phyloP scores from a whole-genome alignment of 2,888 invertebrate genomes.

The Eupithecia subfuscata region DNA sequence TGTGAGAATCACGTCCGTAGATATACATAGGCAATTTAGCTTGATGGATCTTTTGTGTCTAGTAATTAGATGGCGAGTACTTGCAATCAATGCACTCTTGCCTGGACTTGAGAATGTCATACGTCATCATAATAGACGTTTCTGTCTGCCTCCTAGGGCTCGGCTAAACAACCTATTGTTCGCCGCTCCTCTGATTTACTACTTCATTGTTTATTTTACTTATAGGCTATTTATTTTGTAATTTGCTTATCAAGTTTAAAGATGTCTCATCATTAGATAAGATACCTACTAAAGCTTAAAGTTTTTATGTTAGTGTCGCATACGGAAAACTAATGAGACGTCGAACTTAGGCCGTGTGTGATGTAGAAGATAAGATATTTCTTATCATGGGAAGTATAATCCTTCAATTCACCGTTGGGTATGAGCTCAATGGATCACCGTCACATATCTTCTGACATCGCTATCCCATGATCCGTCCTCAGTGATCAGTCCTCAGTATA shows the following conservation, averaged over 20 bases:
- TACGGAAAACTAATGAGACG: background rate
- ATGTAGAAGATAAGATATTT: no score
- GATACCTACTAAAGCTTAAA: background rate
- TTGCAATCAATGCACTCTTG: background rate
- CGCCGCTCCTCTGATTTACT: background rate
- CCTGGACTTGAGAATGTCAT: background rate
- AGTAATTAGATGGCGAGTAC: background rate
- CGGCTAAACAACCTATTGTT: background rate
- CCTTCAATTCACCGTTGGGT: no score
- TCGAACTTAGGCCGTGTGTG: background rate
- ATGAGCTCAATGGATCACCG: no score
- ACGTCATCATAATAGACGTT: background rate
- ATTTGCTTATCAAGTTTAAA: background rate
- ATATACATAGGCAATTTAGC: background rate
- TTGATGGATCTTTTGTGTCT: background rate
- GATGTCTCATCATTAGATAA: background rate
- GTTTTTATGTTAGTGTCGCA: background rate
- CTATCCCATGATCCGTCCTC: no score
- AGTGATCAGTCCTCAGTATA: no score
- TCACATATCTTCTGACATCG: no score
- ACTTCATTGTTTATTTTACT: background rate
- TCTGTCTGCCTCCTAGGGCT: background rate
- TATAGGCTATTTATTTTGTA: background rate
- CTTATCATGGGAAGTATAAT: no score
- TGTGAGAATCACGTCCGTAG: background rate